Conservation (phyloP, 2,797 vertebrate genomes). For the Cygnus olor region DNA sequence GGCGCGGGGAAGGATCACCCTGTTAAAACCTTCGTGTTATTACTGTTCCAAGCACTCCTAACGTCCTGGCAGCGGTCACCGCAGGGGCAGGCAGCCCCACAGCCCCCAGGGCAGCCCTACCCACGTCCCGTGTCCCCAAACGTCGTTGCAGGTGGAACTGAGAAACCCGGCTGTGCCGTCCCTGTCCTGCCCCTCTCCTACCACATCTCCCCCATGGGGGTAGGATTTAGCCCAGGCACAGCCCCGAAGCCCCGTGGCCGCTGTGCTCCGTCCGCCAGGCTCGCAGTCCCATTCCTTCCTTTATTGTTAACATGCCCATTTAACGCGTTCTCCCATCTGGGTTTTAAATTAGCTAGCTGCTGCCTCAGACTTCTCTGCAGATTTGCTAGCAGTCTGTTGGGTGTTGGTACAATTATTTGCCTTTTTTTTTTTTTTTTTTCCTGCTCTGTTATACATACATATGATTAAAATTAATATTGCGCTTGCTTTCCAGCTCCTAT, state of each 20-base stretch:
- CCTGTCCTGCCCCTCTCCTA: not conserved
- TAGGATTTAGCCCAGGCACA: not conserved
- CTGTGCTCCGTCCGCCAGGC: not conserved
- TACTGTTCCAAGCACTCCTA: not conserved
- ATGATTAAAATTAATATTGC: not conserved
- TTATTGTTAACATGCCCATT: not conserved
- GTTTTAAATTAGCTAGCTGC: not conserved
- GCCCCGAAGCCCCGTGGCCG: not conserved
- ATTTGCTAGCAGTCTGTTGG: not conserved
- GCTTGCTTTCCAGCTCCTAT: not conserved
- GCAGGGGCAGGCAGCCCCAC: rapidly evolving
- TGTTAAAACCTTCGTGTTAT: not conserved
- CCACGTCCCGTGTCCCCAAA: rapidly evolving
- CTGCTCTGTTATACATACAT: not conserved
- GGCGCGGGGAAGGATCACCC: rapidly evolving
- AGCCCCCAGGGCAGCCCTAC: rapidly evolving
- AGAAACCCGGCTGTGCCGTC: rapidly evolving
- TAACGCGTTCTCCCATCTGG: not conserved
- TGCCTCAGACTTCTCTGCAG: not conserved
- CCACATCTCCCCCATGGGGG: rapidly evolving
- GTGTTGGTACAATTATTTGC: not conserved
- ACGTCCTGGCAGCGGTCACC: rapidly evolving
- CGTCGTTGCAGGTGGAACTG: rapidly evolving
- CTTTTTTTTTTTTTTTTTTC: not conserved
- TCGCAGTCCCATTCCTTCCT: not conserved